Base-by-base conservation (phyloP, 2,888 invertebrate species). In the Deilephila porcellus region DNA sequence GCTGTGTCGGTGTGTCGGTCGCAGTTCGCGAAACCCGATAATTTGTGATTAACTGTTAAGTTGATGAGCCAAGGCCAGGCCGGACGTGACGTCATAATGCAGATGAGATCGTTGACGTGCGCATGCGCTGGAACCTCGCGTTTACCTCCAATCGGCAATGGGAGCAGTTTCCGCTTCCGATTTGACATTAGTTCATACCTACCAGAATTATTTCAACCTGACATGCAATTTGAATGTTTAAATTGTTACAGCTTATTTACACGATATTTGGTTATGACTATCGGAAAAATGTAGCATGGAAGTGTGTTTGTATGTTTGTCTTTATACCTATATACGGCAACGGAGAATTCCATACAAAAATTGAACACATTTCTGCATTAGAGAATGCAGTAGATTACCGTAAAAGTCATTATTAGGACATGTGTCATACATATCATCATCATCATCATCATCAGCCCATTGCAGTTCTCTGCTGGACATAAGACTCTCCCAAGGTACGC, bases 151-250 rank as follows among this genome's bases (percentile, higher is more conserved):
- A 82, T 83, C 80, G 77, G 74, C 75, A 77, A 85, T 85, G 88
- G 91, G 91, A 89, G 89, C 90, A 91, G 92, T 87, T 92, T 94
- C 94, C 93, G 93, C 81, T 93, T 93, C 93, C 93, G 93, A 91
- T 88, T 84, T 73, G 64, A 67, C 52, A 45, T 64, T 63, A 45
- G 45, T 25, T 67, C 25, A 67, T 60, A 71, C 56, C 59, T 34
- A 59, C 34, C n/a, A 32, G 70, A 56, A n/a, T 56, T 56, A 56
- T 71, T 20, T 60, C 37, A 20, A 37, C 17, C 53, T 62, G 60
- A 60, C 62, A 70, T 45, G 19, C 29, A 37, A 70, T 25, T 70
- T 29, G 32, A 60, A 53, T 34, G 1, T 45, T 52, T 70, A 70
- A 17, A 52, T 52, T 45, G 45, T 60, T 52, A 52, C 45, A 53